Percentiles rank a stretch among this genome's conserved stretches.
phyloP scores from a whole-genome alignment of 1,140 invertebrate species.

The Neotoxoptera formosana region DNA sequence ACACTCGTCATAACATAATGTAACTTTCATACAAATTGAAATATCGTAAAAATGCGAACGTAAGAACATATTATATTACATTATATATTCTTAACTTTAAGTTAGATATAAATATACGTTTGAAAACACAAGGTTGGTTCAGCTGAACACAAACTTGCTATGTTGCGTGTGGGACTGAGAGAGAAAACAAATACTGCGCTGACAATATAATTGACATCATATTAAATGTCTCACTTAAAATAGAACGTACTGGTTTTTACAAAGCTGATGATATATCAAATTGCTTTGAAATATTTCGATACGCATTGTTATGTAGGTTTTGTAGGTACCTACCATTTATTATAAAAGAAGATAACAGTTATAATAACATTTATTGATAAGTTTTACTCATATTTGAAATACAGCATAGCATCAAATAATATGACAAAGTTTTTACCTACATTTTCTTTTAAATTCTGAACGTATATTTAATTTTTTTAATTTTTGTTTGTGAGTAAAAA shows the following conservation, averaged over 20 bases:
- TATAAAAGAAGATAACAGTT: background rate
- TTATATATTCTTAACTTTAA: background rate
- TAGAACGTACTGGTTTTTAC: slow-evolving; percentile 18
- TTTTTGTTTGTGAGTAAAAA: background rate
- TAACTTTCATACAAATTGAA: no score
- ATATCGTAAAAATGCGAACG: background rate
- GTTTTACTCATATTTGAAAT: background rate
- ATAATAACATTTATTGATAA: background rate
- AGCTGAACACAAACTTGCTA: background rate
- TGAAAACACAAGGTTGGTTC: background rate
- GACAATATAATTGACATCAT: background rate
- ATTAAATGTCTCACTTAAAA: background rate
- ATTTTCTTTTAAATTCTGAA: background rate
- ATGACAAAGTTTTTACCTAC: background rate
- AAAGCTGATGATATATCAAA: background rate
- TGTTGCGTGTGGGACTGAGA: background rate
- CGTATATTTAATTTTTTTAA: background rate
- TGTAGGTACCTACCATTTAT: background rate
- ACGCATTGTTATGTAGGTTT: background rate
- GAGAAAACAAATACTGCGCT: background rate
- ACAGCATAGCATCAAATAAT: background rate
- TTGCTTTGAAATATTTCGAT: background rate
- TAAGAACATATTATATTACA: background rate
- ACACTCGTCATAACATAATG: no score
- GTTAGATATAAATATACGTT: background rate